A percentile compares a stretch with the other conserved stretches of the same genome.
Evolutionary conservation across 2,797 vertebrate species (phyloP).

Genomic region (Spondyliosoma cantharus): DNA sequence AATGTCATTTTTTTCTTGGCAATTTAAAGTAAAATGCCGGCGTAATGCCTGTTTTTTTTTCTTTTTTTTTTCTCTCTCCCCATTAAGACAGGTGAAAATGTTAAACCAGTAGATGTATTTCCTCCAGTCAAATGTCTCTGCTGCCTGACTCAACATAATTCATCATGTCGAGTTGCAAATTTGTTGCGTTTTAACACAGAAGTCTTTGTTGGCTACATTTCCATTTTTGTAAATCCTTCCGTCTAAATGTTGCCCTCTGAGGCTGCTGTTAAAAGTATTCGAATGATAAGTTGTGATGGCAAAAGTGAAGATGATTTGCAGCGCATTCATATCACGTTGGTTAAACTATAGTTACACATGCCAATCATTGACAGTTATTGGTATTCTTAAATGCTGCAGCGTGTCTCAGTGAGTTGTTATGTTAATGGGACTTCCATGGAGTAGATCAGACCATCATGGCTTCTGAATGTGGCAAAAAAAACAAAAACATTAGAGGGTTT

Average conservation of each 20-base stretch:
- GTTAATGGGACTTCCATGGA: background rate
- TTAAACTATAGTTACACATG: background rate
- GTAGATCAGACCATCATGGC: background rate
- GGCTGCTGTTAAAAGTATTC: background rate
- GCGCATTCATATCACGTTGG: constrained; percentile 7
- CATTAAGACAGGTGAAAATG: background rate
- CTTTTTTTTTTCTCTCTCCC: background rate
- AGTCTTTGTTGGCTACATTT: background rate
- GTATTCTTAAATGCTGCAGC: constrained; percentile 22
- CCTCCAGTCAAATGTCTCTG: background rate
- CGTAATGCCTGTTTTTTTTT: background rate
- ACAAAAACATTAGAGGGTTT: constrained; percentile 1
- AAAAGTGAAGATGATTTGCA: background rate
- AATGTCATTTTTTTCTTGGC: background rate
- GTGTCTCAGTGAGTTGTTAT: background rate
- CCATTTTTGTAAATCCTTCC: background rate
- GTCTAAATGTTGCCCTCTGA: background rate
- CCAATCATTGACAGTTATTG: background rate
- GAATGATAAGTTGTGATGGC: background rate
- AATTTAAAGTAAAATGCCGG: background rate
- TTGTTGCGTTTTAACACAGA: background rate
- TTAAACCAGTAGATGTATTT: background rate
- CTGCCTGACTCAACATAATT: background rate
- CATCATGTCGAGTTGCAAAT: background rate
- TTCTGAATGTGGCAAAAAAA: background rate